Base-by-base conservation (phyloP, 2,888 invertebrate genomes). In the Onchidella celtica region DNA sequence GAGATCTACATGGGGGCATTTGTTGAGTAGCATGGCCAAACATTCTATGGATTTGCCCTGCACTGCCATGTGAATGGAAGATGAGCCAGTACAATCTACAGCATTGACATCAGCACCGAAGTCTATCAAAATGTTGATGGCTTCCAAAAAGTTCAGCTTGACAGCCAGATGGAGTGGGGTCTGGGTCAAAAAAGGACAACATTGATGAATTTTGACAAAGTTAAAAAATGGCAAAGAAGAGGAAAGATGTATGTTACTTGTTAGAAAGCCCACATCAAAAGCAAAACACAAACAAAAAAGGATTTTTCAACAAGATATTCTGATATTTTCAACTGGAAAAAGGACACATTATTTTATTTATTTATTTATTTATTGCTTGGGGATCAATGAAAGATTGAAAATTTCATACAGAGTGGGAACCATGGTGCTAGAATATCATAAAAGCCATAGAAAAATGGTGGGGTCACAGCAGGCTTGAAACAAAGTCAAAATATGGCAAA, bases 141-240 rank as follows among this genome's bases (percentile, higher is more conserved):
- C 88, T 14, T 87, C 85, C 38, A 86, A 83, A 61, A 87, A 86
- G 34, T 88, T 76, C 34, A 90, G 85, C 70, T 89, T 86, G 27
- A 90, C 86, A 9, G 90, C 89, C 61, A 90, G 83, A 74, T 90
- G 90, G 0, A 90, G 85, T 2, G 90, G 90, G 0, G 90, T 90
- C 90, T 90, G 83, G 21, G 32, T 29, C 32, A 17, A 17, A 47
- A 47, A 47, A n/a, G n/a, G n/a, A n/a, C n/a, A n/a, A n/a, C n/a
- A n/a, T n/a, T n/a, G n/a, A n/a, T n/a, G n/a, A n/a, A 59, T n/a
- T 59, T 6, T 6, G 24, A 6, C 24, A 59, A 59, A 59, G n/a
- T 6, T n/a, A 59, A 6, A n/a, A n/a, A n/a, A n/a, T n/a, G n/a
- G n/a, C n/a, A n/a, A n/a, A n/a, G n/a, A n/a, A n/a, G n/a, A n/a